phyloP scores from a whole-genome alignment of 2,113 vertebrate species.

The Chascanopsetta lugubris region DNA sequence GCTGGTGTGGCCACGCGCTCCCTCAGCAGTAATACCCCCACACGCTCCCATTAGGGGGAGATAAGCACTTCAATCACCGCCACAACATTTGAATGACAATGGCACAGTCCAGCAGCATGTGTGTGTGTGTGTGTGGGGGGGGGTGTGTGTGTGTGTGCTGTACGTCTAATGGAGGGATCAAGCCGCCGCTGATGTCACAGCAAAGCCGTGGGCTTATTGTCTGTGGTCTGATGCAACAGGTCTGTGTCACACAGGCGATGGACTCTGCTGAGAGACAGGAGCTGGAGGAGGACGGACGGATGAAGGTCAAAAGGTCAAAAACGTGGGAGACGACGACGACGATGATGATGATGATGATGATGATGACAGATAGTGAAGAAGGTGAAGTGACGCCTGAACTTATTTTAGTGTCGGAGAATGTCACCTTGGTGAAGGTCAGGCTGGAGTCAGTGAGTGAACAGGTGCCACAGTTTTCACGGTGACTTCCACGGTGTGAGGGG shows the following conservation, averaged over 20 bases:
- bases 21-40: constrained; percentile 57
- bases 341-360: no score
- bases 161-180: constrained; percentile 49
- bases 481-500: no score
- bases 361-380: neutral
- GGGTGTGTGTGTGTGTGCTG: no score
- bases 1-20: constrained; percentile 42
- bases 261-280: constrained; percentile 17
- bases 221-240: constrained; percentile 47
- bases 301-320: constrained; percentile 1
- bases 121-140: no score
- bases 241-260: constrained; percentile 18
- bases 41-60: constrained; percentile 57
- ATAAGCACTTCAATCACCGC: constrained; percentile 63
- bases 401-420: no score
- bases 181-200: constrained; percentile 33
- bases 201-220: constrained; percentile 16
- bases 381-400: neutral
- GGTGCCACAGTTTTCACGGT: no score
- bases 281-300: constrained; percentile 24
- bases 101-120: constrained; percentile 9
- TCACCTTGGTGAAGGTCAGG: neutral
- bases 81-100: constrained; percentile 57
- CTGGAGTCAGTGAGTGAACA: neutral
- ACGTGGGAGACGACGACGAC: neutral